These are phyloP conservation scores for Uropsilus gracilis DNA, from an alignment of 2,113 vertebrate species.

Conservation along the genomic window DNA sequence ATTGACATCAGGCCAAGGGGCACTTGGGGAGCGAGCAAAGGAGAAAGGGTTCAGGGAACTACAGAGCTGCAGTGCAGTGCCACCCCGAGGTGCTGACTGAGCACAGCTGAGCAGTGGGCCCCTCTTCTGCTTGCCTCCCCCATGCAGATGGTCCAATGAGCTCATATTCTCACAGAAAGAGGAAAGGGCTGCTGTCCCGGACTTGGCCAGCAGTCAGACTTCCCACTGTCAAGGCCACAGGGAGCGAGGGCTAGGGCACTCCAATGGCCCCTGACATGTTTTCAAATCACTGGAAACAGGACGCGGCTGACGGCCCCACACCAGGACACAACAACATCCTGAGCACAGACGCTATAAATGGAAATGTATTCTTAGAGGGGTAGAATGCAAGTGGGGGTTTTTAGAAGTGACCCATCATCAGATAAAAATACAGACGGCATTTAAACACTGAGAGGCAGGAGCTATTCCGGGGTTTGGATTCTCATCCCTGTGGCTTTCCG, in stretches of 20 bases:
- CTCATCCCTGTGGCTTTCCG: conserved; percentile 38
- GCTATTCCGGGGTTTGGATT: conserved; percentile 68
- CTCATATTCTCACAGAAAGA: not conserved
- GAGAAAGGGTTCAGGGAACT: not conserved
- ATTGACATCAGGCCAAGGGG: accelerated
- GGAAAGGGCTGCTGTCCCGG: not conserved
- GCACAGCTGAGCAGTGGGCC: not conserved
- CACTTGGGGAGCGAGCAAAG: accelerated
- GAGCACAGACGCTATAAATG: conserved; percentile 62
- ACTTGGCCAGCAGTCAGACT: conserved; percentile 35
- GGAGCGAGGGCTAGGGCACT: not conserved
- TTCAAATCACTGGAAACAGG: conserved; percentile 62
- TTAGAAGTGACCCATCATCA: conserved; percentile 72
- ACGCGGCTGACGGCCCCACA: not conserved
- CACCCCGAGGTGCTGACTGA: not conserved
- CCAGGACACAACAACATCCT: not conserved
- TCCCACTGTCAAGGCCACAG: conserved; percentile 37
- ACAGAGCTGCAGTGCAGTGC: not conserved
- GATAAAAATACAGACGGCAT: conserved; percentile 75
- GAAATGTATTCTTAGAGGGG: conserved; percentile 76
- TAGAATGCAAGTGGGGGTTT: conserved; percentile 14
- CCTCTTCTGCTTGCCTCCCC: accelerated
- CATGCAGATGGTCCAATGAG: not conserved
- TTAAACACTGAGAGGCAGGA: conserved; percentile 50
- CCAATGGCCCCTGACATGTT: not conserved